These are phyloP conservation scores for Anthopleura sola DNA, from an alignment of 64 coral and sea anemone genomes.

Conservation along the genomic window DNA sequence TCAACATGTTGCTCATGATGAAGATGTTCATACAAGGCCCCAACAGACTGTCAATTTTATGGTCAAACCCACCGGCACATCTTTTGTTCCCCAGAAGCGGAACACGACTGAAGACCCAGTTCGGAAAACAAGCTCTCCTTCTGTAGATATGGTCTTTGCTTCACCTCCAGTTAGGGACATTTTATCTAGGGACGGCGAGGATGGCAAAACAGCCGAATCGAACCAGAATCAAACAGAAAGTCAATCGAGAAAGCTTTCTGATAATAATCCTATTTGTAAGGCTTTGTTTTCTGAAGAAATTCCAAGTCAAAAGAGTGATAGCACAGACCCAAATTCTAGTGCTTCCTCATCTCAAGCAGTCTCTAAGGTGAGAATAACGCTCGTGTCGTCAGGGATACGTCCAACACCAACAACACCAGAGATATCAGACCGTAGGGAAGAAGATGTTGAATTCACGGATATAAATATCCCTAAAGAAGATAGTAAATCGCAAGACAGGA, in stretches of 20 bases:
- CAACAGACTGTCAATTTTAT: background rate
- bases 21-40: background rate
- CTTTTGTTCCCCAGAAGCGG: background rate
- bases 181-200: background rate
- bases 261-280: background rate
- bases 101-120: background rate
- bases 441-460: background rate
- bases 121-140: conserved; percentile 7
- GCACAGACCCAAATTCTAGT: background rate
- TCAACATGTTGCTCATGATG: background rate
- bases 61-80: background rate
- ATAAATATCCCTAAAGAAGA: background rate
- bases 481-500: background rate
- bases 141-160: conserved; percentile 1
- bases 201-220: background rate
- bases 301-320: background rate
- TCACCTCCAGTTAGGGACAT: background rate
- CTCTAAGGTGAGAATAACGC: background rate
- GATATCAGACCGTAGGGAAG: background rate
- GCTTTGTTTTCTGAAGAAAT: background rate
- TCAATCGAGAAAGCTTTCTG: background rate
- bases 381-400: background rate
- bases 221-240: background rate
- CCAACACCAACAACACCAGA: background rate
- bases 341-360: background rate